A percentile compares a stretch with the other conserved stretches of the same genome.
phyloP scores from a whole-genome alignment of 2,113 vertebrate genomes.

The Etheostoma spectabile region DNA sequence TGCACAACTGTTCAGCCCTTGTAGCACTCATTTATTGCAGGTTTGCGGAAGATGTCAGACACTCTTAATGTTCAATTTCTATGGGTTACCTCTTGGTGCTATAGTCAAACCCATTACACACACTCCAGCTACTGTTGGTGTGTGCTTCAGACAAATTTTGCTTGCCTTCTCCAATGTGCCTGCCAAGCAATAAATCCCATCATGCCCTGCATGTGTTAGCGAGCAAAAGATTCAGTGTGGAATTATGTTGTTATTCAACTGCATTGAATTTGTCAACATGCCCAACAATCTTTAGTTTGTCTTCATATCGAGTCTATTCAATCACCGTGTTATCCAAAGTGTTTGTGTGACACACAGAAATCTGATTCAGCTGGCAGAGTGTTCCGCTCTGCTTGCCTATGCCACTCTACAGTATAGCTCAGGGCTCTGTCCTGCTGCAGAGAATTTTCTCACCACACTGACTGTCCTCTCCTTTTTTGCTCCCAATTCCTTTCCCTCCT shows the following conservation, averaged over 20 bases:
- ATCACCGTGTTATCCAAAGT: conserved; percentile 32
- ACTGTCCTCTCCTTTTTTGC: conserved; percentile 23
- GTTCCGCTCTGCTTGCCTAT: conserved; percentile 21
- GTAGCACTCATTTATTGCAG: background rate
- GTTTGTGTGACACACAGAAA: conserved; percentile 54
- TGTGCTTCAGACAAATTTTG: conserved; percentile 38
- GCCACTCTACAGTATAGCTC: conserved; percentile 16
- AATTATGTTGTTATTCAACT: conserved; percentile 56
- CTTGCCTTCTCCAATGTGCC: conserved; percentile 34
- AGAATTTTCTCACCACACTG: conserved; percentile 40
- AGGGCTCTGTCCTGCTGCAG: conserved; percentile 14
- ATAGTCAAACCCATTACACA: conserved; percentile 35
- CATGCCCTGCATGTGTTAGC: conserved; percentile 49
- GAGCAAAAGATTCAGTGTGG: conserved; percentile 42
- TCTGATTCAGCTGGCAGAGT: conserved; percentile 48
- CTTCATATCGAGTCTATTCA: conserved; percentile 37
- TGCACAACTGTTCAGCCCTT: background rate
- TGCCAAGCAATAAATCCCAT: conserved; percentile 69
- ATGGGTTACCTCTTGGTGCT: conserved; percentile 13
- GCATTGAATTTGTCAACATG: conserved; percentile 58
- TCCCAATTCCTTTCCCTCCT: conserved; percentile 17
- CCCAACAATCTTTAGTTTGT: conserved; percentile 41
- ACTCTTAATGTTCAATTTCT: conserved; percentile 33
- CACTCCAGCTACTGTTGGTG: conserved; percentile 20
- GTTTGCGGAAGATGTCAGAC: conserved; percentile 15